A percentile compares a stretch with the other conserved stretches of the same genome.
Conservation (phyloP, 1,140 invertebrate species). For the Lineus longissimus region DNA sequence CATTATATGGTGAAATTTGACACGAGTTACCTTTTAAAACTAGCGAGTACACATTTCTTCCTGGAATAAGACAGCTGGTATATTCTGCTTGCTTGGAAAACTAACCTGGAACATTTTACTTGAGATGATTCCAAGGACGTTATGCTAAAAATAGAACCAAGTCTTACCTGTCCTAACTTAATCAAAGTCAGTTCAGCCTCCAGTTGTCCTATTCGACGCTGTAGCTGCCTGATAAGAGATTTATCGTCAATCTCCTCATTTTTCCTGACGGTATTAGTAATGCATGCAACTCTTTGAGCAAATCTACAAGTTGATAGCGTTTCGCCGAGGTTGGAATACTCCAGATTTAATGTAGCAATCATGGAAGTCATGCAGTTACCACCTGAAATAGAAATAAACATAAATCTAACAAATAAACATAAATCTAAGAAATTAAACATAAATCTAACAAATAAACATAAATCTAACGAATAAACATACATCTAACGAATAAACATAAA, state of each 20-base stretch:
- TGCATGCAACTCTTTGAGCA: constrained; percentile 47
- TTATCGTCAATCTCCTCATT: constrained; percentile 52
- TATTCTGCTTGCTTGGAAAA: not conserved
- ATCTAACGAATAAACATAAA: too few relatives aligned
- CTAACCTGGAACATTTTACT: too few relatives aligned
- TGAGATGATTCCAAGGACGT: too few relatives aligned
- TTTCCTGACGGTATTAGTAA: constrained; percentile 46
- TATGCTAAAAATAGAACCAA: too few relatives aligned
- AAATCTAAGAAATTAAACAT: too few relatives aligned
- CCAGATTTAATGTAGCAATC: constrained; percentile 47
- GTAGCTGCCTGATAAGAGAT: constrained; percentile 40
- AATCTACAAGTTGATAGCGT: constrained; percentile 46
- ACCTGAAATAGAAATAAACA: constrained; percentile 22
- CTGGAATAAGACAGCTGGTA: too few relatives aligned
- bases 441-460: too few relatives aligned
- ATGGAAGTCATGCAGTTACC: constrained; percentile 48
- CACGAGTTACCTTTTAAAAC: too few relatives aligned
- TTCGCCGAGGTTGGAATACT: constrained; percentile 41
- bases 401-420: too few relatives aligned
- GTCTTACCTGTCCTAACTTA: constrained; percentile 16
- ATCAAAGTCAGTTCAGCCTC: constrained; percentile 40
- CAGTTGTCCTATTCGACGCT: constrained; percentile 42
- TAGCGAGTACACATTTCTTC: too few relatives aligned
- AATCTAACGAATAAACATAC: too few relatives aligned
- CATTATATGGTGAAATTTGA: too few relatives aligned